These are phyloP conservation scores for Amphipoea lucens DNA, from an alignment of 2,888 invertebrate species.

Conservation along the genomic window DNA sequence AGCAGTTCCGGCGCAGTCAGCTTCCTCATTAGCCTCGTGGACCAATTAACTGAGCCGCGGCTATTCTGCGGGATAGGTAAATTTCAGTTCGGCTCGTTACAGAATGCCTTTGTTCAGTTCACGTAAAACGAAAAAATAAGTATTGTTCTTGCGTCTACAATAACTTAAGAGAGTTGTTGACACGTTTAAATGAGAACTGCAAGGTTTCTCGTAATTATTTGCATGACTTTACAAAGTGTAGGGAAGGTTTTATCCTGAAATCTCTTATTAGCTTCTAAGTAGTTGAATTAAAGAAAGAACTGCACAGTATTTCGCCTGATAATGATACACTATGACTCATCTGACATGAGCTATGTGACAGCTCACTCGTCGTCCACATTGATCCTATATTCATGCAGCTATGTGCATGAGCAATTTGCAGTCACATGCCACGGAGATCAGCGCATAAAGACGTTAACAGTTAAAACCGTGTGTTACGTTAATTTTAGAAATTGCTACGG, in stretches of 20 bases:
- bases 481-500: constrained; percentile 54
- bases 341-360: constrained; percentile 44
- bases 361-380: constrained; percentile 55
- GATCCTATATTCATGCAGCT: constrained; percentile 42
- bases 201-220: neutral
- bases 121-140: constrained; percentile 34
- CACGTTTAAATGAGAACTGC: neutral
- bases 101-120: constrained; percentile 55
- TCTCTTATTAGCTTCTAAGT: neutral
- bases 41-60: constrained; percentile 83
- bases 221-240: neutral
- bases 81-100: constrained; percentile 68
- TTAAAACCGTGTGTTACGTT: constrained; percentile 43
- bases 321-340: constrained; percentile 42
- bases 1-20: constrained; percentile 89
- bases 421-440: constrained; percentile 49
- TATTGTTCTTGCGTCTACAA: constrained; percentile 9
- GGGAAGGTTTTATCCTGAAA: neutral
- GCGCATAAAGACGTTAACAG: constrained; percentile 34
- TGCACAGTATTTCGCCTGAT: constrained; percentile 8
- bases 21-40: constrained; percentile 87
- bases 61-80: constrained; percentile 84
- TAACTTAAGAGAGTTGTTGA: constrained; percentile 12
- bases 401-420: constrained; percentile 64
- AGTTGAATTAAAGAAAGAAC: constrained; percentile 17